Evolutionary conservation across 2,888 invertebrate species (phyloP), one percentile per base, ranked within the genome.

Genomic region (Epinotia bilunana): DNA sequence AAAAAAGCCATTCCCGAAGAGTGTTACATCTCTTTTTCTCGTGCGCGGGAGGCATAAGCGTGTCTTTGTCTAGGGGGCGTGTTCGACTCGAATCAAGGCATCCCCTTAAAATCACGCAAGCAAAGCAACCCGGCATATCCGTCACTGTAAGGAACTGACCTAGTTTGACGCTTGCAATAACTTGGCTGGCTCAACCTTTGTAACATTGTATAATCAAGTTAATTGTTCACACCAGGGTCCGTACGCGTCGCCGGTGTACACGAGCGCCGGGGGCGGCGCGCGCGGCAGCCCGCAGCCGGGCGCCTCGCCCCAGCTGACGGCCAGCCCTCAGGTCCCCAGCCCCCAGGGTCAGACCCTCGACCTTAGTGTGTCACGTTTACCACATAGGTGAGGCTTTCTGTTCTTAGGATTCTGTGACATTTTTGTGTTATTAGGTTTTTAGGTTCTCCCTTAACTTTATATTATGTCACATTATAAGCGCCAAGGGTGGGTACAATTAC

Each of bases 321-420:
- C 97, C 86, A 97, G 97, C 94, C 97, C 97, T 80, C 97, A 97
- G 95, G 97, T 97, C 92, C 97, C 98, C 86, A 98, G 97, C 94
- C 98, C 98, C 79, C 98, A 98, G 94, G 98, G 98, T 84, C 98
- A 98, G 91, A 98, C 98, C 84, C 95, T 98, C 90, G 98, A 98
- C 95, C 96, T 98, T 90, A 97, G 97, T 92, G 97, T 98, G 83
- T 97, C 97, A 91, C 95, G 97, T 91, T 95, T 97, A 91, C 96
- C 96, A 88, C 97, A 97, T 95, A 97, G 97, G 97, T 97, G 94
- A 93, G 93, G 91, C 89, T 87, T 83, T 79, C 73, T 74, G 74
- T 74, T 67, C 77, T 78, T 78, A 78, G 78, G 78, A 65, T 68
- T 76, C 70, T 73, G 28, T 72, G 39, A 58, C 67, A 67, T 65